Percentiles rank a stretch among this genome's conserved stretches.
These are phyloP conservation scores for Adoxophyes honmai DNA, from an alignment of 1,140 invertebrate genomes.

Conservation along the genomic window DNA sequence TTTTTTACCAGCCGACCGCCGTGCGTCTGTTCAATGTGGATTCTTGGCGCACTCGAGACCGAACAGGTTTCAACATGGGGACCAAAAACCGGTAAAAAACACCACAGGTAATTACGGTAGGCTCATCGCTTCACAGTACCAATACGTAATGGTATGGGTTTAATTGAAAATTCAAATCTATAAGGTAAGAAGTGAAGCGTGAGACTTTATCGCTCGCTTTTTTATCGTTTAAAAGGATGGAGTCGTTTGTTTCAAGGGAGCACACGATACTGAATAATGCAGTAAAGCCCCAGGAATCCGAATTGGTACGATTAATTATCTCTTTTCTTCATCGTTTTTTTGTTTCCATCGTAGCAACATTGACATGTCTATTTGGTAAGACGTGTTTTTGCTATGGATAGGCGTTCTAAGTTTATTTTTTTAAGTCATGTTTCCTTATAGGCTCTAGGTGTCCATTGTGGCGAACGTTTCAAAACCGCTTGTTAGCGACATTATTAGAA, in stretches of 20 bases:
- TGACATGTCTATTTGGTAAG: slow-evolving; percentile 4
- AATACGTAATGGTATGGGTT: slow-evolving; percentile 27
- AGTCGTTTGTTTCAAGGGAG: slow-evolving; percentile 13
- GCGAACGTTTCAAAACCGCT: slow-evolving; percentile 36
- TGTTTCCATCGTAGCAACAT: background rate
- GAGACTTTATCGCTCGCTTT: slow-evolving; percentile 17
- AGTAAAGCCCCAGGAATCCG: slow-evolving; percentile 3
- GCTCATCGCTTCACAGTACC: slow-evolving; percentile 49
- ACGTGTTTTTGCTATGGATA: background rate
- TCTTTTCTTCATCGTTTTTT: background rate
- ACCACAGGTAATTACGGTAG: slow-evolving; percentile 63
- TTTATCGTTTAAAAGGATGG: slow-evolving; percentile 19
- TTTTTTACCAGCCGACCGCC: slow-evolving; percentile 44
- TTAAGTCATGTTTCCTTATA: background rate
- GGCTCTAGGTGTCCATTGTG: slow-evolving; percentile 30
- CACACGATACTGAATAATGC: slow-evolving; percentile 1
- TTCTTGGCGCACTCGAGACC: slow-evolving; percentile 42
- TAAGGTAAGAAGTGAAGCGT: slow-evolving; percentile 26
- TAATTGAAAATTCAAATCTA: slow-evolving; percentile 27
- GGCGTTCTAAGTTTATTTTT: no score
- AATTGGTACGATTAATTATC: slow-evolving; percentile 1
- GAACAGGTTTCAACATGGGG: slow-evolving; percentile 63
- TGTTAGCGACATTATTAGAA: slow-evolving; percentile 59
- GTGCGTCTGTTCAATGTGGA: slow-evolving; percentile 41
- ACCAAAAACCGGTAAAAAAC: slow-evolving; percentile 63